Percentiles rank a stretch among this genome's conserved stretches.
phyloP scores from a whole-genome alignment of 2,888 invertebrate genomes.

The Disparrhopalites patrizii region DNA sequence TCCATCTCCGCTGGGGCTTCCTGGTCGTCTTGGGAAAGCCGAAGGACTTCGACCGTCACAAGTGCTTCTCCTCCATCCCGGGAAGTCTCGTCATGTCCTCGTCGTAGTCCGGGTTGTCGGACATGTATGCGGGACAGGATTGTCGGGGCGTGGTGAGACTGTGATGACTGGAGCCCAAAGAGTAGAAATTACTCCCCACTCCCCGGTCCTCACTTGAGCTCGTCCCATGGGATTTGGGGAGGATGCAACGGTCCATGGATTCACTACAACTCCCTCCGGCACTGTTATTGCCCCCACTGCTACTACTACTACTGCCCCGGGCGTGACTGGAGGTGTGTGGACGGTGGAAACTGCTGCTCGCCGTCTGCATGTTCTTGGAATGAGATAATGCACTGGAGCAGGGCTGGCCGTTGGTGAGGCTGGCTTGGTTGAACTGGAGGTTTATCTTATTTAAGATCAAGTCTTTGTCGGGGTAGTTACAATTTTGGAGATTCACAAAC shows the following conservation, averaged over 20 bases:
- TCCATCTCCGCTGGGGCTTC: neutral
- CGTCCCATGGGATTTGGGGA: neutral
- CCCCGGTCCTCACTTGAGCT: too few species aligned
- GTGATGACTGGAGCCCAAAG: too few species aligned
- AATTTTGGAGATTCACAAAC: conserved; percentile 20
- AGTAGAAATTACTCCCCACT: too few species aligned
- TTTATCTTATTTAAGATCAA: neutral
- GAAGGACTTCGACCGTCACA: conserved; percentile 3
- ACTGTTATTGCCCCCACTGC: neutral
- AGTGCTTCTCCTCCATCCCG: too few species aligned
- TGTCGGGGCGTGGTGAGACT: too few species aligned
- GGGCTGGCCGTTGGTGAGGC: neutral
- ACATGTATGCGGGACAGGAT: too few species aligned
- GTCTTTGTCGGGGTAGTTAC: neutral
- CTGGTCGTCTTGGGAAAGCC: neutral
- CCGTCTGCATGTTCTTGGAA: too few species aligned
- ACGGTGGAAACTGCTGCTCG: neutral
- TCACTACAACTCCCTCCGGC: neutral
- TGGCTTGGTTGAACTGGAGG: neutral
- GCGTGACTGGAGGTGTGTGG: neutral
- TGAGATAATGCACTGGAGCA: neutral
- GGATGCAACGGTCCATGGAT: neutral
- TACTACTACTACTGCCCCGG: neutral
- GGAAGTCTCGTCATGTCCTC: too few species aligned
- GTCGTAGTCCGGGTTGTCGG: too few species aligned